Percentiles rank a stretch among this genome's conserved stretches.
Conservation (phyloP, 2,797 vertebrate genomes). For the Neosalanx taihuensis region DNA sequence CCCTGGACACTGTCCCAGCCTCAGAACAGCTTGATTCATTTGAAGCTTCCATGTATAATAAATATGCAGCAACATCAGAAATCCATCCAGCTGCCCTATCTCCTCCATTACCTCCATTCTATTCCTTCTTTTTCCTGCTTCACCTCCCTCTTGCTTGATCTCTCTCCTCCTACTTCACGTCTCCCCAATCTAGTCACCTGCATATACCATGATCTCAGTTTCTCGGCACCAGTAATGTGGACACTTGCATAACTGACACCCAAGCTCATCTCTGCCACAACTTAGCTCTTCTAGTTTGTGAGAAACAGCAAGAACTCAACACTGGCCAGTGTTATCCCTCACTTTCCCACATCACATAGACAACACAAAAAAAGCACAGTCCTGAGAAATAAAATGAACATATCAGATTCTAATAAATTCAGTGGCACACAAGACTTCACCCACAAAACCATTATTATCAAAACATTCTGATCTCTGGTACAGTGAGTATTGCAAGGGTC, state of each 20-base stretch:
- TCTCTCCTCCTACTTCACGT: slow-evolving; percentile 8
- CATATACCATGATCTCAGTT: slow-evolving; percentile 18
- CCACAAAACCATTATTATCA: not conserved
- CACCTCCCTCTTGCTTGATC: not conserved
- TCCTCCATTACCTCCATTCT: not conserved
- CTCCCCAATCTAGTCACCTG: not conserved
- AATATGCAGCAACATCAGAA: too few species aligned
- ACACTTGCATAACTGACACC: slow-evolving; percentile 37
- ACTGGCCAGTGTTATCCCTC: slow-evolving; percentile 22
- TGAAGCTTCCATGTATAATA: not conserved
- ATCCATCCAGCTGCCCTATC: not conserved
- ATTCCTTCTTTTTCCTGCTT: slow-evolving; percentile 23
- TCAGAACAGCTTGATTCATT: not conserved
- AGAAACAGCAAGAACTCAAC: not conserved
- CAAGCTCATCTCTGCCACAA: slow-evolving; percentile 41
- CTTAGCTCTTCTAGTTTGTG: slow-evolving; percentile 43
- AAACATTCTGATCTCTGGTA: not conserved
- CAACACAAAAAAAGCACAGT: slow-evolving; percentile 18
- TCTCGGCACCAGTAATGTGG: slow-evolving; percentile 16
- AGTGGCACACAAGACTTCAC: slow-evolving; percentile 3
- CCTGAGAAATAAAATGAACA: not conserved
- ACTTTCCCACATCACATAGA: slow-evolving; percentile 32
- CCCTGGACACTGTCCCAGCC: not conserved
- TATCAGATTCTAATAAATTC: not conserved
- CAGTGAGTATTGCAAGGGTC: slow-evolving; percentile 38